Conservation (phyloP, 2,113 vertebrate genomes). For the Fregetta grallaria region DNA sequence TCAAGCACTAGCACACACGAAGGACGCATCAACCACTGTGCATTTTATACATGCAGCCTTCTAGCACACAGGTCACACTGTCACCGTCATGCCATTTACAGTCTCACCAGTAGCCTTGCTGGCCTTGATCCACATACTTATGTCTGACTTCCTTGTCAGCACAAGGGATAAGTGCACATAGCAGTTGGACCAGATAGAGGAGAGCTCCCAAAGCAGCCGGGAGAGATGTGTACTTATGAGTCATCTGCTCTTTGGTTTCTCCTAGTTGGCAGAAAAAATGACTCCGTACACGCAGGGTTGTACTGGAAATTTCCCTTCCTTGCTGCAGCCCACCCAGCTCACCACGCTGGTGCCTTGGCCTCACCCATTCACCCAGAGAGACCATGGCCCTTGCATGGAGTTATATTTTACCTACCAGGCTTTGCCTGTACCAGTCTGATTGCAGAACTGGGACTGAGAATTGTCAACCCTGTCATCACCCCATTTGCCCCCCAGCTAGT, state of each 20-base stretch:
- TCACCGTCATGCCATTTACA: not conserved
- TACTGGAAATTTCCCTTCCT: slow-evolving; percentile 8
- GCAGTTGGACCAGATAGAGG: not conserved
- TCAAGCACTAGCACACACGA: not conserved
- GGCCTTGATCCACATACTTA: not conserved
- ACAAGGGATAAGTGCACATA: not conserved
- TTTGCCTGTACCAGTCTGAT: not conserved
- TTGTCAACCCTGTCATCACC: not conserved
- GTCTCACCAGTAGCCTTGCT: not conserved
- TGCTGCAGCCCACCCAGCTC: not conserved
- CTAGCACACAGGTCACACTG: not conserved
- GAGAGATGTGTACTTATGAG: not conserved
- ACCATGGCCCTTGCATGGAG: not conserved
- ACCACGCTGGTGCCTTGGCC: not conserved
- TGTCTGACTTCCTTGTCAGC: not conserved
- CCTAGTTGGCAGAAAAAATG: not conserved
- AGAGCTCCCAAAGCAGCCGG: not conserved
- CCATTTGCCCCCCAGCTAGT: not conserved
- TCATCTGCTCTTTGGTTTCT: slow-evolving; percentile 12
- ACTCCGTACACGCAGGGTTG: not conserved
- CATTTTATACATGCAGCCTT: not conserved
- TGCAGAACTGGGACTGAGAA: not conserved
- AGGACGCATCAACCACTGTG: not conserved
- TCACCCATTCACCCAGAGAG: not conserved
- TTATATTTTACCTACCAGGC: not conserved